Conservation (phyloP, 1,140 invertebrate species). For the Temnothorax nylanderi region DNA sequence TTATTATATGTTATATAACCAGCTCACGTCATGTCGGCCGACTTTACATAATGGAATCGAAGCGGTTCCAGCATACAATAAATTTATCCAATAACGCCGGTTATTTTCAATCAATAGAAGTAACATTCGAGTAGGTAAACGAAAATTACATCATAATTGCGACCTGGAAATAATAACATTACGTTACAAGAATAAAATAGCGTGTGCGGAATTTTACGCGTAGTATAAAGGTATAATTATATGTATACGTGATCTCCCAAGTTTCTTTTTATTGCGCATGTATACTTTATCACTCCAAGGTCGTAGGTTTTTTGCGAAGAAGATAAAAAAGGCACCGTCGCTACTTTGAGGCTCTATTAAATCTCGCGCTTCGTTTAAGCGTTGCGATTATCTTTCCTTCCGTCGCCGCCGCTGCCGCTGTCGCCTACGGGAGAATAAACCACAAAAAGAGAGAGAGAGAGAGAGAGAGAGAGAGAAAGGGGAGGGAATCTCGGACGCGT, state of each 20-base stretch:
- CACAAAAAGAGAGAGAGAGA: background rate
- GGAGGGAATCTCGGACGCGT: constrained; percentile 15
- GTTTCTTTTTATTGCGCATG: background rate
- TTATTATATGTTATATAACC: constrained; percentile 53
- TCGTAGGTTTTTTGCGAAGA: background rate
- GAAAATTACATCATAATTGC: constrained; percentile 8
- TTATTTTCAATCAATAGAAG: constrained; percentile 37
- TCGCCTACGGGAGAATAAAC: background rate
- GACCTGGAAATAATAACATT: background rate
- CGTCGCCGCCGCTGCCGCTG: background rate
- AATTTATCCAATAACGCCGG: constrained; percentile 14
- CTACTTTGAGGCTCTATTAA: constrained; percentile 40
- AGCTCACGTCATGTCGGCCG: background rate
- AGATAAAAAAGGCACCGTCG: background rate
- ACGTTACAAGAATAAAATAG: constrained; percentile 2
- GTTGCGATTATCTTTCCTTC: constrained; percentile 26
- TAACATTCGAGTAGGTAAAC: background rate
- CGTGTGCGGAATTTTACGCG: background rate
- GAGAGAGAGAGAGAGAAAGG: background rate
- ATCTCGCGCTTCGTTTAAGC: constrained; percentile 42
- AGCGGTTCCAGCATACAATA: constrained; percentile 24
- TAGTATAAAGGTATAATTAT: background rate
- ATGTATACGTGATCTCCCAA: background rate
- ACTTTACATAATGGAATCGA: constrained; percentile 39
- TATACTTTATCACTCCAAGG: constrained; percentile 15